Evolutionary conservation across 2,113 vertebrate species (phyloP).

Genomic region (Oryzias woworae): DNA sequence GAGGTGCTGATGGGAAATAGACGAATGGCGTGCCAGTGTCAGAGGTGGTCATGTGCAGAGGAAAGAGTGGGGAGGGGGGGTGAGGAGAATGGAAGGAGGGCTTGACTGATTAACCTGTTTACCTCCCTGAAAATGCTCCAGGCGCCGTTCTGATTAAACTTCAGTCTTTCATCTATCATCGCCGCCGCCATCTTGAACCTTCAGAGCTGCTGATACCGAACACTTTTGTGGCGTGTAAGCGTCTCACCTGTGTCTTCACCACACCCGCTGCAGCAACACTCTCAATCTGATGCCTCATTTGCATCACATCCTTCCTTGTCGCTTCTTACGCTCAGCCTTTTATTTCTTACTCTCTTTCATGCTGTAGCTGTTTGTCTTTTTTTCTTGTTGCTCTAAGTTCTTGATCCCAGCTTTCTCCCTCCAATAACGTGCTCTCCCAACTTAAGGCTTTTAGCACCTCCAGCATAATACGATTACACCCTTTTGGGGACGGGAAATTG

Average conservation of each 20-base stretch:
- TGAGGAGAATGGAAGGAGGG: conserved; percentile 61
- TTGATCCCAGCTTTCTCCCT: conserved; percentile 38
- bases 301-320: conserved; percentile 53
- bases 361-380: conserved; percentile 25
- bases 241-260: conserved; percentile 11
- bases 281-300: conserved; percentile 46
- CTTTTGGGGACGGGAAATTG: conserved; percentile 64
- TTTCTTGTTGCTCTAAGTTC: conserved; percentile 24
- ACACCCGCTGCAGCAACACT: conserved; percentile 37
- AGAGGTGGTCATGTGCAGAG: conserved; percentile 73
- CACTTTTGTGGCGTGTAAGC: conserved; percentile 25
- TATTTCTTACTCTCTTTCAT: conserved; percentile 9
- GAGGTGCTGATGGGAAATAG: conserved; percentile 76
- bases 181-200: conserved; percentile 31
- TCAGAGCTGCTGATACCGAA: conserved; percentile 55
- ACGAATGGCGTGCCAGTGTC: conserved; percentile 72
- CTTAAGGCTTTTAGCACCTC: conserved; percentile 68
- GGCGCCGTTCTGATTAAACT: conserved; percentile 81
- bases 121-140: conserved; percentile 75
- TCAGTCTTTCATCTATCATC: conserved; percentile 81
- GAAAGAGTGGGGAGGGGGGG: conserved; percentile 49
- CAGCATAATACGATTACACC: conserved; percentile 69
- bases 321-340: conserved; percentile 22
- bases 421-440: conserved; percentile 46
- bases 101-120: conserved; percentile 83